Percentiles rank a stretch among this genome's conserved stretches.
These are phyloP conservation scores for Lichenostomus cassidix DNA, from an alignment of 2,113 vertebrate genomes.

Conservation along the genomic window DNA sequence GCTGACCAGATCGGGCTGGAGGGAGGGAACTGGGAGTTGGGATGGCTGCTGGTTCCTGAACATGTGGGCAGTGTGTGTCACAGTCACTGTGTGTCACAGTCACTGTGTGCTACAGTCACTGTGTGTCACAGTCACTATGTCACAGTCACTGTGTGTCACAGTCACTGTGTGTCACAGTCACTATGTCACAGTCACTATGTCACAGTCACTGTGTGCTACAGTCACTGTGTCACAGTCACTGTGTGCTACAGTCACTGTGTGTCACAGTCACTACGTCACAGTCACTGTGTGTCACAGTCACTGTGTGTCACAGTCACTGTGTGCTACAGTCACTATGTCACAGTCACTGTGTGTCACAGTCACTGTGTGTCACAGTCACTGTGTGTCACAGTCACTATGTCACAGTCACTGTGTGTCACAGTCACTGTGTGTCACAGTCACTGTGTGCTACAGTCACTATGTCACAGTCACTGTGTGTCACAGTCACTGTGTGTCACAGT, in stretches of 20 bases:
- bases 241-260: too few species aligned
- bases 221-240: neutral
- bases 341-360: neutral
- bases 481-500: too few species aligned
- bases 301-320: neutral
- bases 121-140: too few species aligned
- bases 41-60: neutral
- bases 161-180: too few species aligned
- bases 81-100: neutral
- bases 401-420: accelerated
- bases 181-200: too few species aligned
- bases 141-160: too few species aligned
- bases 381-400: too few species aligned
- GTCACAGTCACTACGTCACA: too few species aligned
- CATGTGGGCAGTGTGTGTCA: accelerated
- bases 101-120: neutral
- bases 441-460: neutral
- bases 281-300: neutral
- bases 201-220: too few species aligned
- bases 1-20: accelerated
- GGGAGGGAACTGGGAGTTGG: neutral
- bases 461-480: too few species aligned
- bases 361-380: neutral
- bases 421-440: neutral
- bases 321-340: too few species aligned